Evolutionary conservation across 2,888 invertebrate genomes (phyloP).

Genomic region (Zootermopsis nevadensis): DNA sequence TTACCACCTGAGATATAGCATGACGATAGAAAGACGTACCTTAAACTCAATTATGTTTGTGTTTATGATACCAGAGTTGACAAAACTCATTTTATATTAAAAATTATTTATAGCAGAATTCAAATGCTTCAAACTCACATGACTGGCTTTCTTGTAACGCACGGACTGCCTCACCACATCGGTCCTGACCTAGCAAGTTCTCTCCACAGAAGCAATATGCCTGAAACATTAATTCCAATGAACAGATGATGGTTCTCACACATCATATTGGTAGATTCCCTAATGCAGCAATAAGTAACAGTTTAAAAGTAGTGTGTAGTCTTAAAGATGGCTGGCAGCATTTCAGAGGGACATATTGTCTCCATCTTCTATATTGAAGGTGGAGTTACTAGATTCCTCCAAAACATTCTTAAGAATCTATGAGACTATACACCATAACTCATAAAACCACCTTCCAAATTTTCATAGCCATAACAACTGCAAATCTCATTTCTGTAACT

Average conservation of each 20-base stretch:
- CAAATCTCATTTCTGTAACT: too few relatives aligned
- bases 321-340: too few relatives aligned
- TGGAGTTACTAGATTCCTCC: too few relatives aligned
- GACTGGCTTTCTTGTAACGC: constrained; percentile 66
- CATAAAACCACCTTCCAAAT: too few relatives aligned
- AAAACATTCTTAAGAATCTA: too few relatives aligned
- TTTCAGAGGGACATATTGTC: too few relatives aligned
- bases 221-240: constrained; percentile 57
- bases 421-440: too few relatives aligned
- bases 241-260: not conserved
- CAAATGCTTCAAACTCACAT: constrained; percentile 43
- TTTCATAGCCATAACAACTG: too few relatives aligned
- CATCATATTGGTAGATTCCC: not conserved
- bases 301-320: too few relatives aligned
- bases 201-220: constrained; percentile 73
- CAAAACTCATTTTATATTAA: not conserved
- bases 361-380: too few relatives aligned
- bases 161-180: constrained; percentile 73
- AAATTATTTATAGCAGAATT: too few relatives aligned
- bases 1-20: not conserved
- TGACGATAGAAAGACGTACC: not conserved
- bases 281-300: not conserved
- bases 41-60: not conserved
- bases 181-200: constrained; percentile 69
- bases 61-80: not conserved